A percentile compares a stretch with the other conserved stretches of the same genome.
Conservation (phyloP, 2,797 vertebrate genomes). For the Dipus sagitta region DNA sequence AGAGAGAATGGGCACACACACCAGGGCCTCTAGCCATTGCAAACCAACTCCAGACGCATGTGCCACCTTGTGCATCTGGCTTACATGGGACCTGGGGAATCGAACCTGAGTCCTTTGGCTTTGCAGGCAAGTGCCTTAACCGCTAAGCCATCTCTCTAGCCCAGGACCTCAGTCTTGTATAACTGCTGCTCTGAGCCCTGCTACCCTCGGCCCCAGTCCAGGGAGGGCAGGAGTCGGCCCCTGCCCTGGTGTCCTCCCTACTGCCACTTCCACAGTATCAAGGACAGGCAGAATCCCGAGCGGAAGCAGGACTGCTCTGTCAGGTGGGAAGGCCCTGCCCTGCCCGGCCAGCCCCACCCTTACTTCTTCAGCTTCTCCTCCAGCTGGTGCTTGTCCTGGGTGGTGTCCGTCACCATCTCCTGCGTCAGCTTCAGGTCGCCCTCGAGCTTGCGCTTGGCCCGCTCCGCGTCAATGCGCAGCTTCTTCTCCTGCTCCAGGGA, state of each 20-base stretch:
- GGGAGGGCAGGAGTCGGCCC: not conserved
- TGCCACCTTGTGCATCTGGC: too few relatives aligned
- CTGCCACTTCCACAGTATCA: not conserved
- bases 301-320: not conserved
- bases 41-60: too few relatives aligned
- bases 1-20: too few relatives aligned
- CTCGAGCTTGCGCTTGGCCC: constrained; percentile 94
- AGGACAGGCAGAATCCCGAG: not conserved
- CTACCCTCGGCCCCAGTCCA: not conserved
- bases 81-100: too few relatives aligned
- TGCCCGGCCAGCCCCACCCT: constrained; percentile 38
- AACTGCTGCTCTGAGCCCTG: not conserved
- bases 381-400: constrained; percentile 96
- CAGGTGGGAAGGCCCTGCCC: not conserved
- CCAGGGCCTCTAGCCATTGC: too few relatives aligned
- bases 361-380: constrained; percentile 97
- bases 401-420: constrained; percentile 94
- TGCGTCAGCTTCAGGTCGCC: constrained; percentile 95
- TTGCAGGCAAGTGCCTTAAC: not conserved
- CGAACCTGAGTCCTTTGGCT: too few relatives aligned
- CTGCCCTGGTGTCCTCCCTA: not conserved
- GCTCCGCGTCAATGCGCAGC: constrained; percentile 94
- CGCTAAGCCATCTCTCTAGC: not conserved
- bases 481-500: constrained; percentile 97
- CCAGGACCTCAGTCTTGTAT: not conserved